A percentile compares a stretch with the other conserved stretches of the same genome.
These are phyloP conservation scores for Acanthosepion esculentum DNA, from an alignment of 2,888 invertebrate species.

Conservation along the genomic window DNA sequence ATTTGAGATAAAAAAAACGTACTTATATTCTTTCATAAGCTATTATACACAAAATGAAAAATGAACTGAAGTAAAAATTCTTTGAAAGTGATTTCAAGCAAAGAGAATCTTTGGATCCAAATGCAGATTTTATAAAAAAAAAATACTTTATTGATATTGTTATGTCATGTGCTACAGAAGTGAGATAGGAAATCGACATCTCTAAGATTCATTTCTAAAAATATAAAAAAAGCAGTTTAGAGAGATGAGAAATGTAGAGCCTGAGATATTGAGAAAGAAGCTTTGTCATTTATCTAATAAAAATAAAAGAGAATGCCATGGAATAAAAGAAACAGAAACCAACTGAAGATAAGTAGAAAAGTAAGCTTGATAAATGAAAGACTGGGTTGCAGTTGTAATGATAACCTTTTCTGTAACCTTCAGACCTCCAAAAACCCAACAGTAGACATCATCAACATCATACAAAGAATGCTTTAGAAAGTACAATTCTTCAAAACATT, in stretches of 20 bases:
- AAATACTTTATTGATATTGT: not conserved
- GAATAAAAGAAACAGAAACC: not conserved
- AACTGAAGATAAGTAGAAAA: not conserved
- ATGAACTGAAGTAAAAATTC: not conserved
- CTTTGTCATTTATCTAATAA: not conserved
- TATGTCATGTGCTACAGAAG: not conserved
- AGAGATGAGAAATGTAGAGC: not conserved
- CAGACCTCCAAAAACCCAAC: not conserved
- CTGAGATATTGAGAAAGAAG: not conserved
- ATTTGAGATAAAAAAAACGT: too few relatives aligned
- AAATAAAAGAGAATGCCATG: not conserved
- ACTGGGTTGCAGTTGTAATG: not conserved
- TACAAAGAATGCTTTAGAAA: not conserved
- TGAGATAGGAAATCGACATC: not conserved
- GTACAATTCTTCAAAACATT: not conserved
- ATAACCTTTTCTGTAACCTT: not conserved
- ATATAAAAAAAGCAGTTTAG: not conserved
- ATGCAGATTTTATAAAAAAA: too few relatives aligned
- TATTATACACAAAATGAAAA: too few relatives aligned
- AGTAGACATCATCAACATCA: not conserved
- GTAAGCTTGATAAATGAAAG: not conserved
- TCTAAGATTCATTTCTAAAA: not conserved
- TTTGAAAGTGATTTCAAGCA: too few relatives aligned
- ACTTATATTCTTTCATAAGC: too few relatives aligned
- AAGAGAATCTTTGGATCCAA: too few relatives aligned